Evolutionary conservation across 2,797 vertebrate species (phyloP).

Genomic region (Prunella strophiata): DNA sequence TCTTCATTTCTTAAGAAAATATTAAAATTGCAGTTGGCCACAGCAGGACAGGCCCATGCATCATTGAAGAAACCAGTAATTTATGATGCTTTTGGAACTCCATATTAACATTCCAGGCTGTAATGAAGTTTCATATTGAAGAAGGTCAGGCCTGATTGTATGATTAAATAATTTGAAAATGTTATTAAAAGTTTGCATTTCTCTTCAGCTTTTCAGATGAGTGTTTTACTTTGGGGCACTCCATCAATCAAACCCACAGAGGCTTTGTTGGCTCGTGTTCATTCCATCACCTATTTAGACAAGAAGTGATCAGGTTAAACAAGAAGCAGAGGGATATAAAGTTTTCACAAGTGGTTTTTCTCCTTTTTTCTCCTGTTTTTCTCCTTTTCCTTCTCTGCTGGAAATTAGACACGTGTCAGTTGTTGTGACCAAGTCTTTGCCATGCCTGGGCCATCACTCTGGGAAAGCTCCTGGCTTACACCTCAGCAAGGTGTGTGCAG

Average conservation of each 20-base stretch:
- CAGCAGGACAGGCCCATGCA: conserved; percentile 65
- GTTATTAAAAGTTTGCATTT: conserved; percentile 65
- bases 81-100: conserved; percentile 59
- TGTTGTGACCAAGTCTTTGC: neutral
- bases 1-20: conserved; percentile 53
- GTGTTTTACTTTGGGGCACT: conserved; percentile 10
- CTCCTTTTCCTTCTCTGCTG: neutral
- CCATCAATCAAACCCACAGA: conserved; percentile 36
- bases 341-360: neutral
- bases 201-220: conserved; percentile 41
- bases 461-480: neutral
- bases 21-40: conserved; percentile 14
- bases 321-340: neutral
- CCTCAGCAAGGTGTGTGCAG: neutral
- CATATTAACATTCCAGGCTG: conserved; percentile 56
- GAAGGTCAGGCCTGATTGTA: conserved; percentile 59
- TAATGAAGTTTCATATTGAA: conserved; percentile 65
- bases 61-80: conserved; percentile 64
- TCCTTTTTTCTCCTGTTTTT: neutral
- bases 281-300: neutral
- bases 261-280: neutral
- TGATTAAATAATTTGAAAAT: conserved; percentile 62
- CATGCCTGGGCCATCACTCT: too few relatives aligned
- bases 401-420: rapidly evolving
- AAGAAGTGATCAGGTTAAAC: neutral